Conservation (phyloP, 2,888 invertebrate species). For the Agonopterix arenella region DNA sequence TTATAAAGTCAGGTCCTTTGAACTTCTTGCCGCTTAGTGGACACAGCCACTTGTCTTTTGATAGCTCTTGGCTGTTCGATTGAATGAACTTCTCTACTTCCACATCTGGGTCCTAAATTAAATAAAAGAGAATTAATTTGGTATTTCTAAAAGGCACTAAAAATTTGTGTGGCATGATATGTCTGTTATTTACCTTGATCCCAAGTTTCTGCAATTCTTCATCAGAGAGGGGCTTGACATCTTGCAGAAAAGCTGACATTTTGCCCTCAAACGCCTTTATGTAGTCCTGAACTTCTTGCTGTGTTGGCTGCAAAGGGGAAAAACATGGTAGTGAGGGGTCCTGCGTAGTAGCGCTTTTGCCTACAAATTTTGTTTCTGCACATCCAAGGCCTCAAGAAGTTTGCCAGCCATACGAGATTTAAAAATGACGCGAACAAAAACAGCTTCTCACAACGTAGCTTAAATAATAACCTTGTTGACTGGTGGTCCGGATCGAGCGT, state of each 20-base stretch:
- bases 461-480: slow-evolving; percentile 80
- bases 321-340: background rate
- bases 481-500: slow-evolving; percentile 94
- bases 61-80: slow-evolving; percentile 96
- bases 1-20: slow-evolving; percentile 98
- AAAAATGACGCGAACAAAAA: too few relatives aligned
- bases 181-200: slow-evolving; percentile 74
- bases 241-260: slow-evolving; percentile 91
- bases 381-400: too few relatives aligned
- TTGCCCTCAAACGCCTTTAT: slow-evolving; percentile 91
- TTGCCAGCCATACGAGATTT: too few relatives aligned
- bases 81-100: slow-evolving; percentile 97
- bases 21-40: slow-evolving; percentile 99
- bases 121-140: background rate
- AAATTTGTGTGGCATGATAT: background rate
- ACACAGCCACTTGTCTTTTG: slow-evolving; percentile 99
- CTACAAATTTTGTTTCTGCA: too few relatives aligned
- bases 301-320: slow-evolving; percentile 71
- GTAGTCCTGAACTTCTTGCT: slow-evolving; percentile 85
- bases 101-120: slow-evolving; percentile 68
- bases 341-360: too few relatives aligned
- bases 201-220: slow-evolving; percentile 91
- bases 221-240: slow-evolving; percentile 82
- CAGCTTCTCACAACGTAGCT: background rate
- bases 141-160: background rate